Percentiles rank a stretch among this genome's conserved stretches.
phyloP scores from a whole-genome alignment of 1,140 invertebrate genomes.

The Drosophila sproati region DNA sequence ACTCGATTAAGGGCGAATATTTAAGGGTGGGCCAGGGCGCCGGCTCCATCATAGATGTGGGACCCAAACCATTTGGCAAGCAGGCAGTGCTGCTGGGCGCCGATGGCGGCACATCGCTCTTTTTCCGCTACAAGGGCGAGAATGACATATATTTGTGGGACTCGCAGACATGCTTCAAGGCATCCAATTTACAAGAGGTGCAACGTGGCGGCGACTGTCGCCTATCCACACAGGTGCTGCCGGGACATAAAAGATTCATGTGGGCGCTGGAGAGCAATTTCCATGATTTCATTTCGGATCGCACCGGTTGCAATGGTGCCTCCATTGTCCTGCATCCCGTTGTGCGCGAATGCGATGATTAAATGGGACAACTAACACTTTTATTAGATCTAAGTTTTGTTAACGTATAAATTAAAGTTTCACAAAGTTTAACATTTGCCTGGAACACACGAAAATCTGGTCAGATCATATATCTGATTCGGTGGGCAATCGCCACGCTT shows the following conservation, averaged over 20 bases:
- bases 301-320: slow-evolving; percentile 86
- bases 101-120: slow-evolving; percentile 86
- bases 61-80: slow-evolving; percentile 85
- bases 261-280: slow-evolving; percentile 89
- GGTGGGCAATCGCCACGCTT: slow-evolving; percentile 23
- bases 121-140: slow-evolving; percentile 87
- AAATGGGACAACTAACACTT: slow-evolving; percentile 2
- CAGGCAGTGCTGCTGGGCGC: slow-evolving; percentile 87
- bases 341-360: slow-evolving; percentile 83
- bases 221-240: slow-evolving; percentile 87
- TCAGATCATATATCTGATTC: slow-evolving; percentile 38
- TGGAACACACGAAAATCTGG: slow-evolving; percentile 24
- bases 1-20: slow-evolving; percentile 86
- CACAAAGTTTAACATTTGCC: slow-evolving; percentile 42
- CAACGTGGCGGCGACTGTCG: slow-evolving; percentile 87
- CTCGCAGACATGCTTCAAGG: slow-evolving; percentile 86
- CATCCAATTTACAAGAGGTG: slow-evolving; percentile 86
- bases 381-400: slow-evolving; percentile 57
- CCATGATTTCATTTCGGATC: slow-evolving; percentile 87
- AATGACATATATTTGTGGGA: slow-evolving; percentile 88
- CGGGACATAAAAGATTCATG: slow-evolving; percentile 86
- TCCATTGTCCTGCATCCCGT: slow-evolving; percentile 86
- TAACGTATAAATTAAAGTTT: slow-evolving; percentile 45
- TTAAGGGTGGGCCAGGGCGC: slow-evolving; percentile 85
- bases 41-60: slow-evolving; percentile 86